These are phyloP conservation scores for Hippocampus mohnikei DNA, from an alignment of 2,113 vertebrate species.

Conservation along the genomic window DNA sequence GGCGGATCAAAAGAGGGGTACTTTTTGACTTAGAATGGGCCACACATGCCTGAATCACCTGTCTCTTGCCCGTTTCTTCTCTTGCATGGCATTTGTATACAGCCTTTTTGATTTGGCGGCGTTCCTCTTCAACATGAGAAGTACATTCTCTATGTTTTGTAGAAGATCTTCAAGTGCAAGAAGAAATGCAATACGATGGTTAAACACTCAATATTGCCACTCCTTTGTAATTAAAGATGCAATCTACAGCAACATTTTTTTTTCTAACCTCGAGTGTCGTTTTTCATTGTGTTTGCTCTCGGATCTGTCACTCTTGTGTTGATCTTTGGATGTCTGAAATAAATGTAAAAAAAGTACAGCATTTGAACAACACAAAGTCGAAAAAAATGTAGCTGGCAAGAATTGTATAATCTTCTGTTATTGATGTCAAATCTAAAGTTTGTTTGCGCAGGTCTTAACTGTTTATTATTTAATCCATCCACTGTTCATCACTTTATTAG, in stretches of 20 bases:
- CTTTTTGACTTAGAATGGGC: conserved; percentile 10
- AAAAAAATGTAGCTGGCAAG: neutral
- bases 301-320: neutral
- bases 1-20: neutral
- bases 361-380: neutral
- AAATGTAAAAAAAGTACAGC: neutral
- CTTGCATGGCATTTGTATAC: conserved; percentile 30
- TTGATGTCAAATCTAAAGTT: neutral
- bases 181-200: conserved; percentile 8
- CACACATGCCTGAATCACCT: conserved; percentile 9
- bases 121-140: conserved; percentile 14
- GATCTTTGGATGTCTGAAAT: conserved; percentile 27
- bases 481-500: neutral
- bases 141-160: neutral
- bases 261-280: conserved; percentile 20
- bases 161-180: conserved; percentile 21
- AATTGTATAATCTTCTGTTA: neutral
- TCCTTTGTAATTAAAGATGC: neutral
- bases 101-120: conserved; percentile 43
- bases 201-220: neutral
- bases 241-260: neutral
- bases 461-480: neutral
- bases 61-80: conserved; percentile 23
- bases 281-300: conserved; percentile 4
- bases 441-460: neutral